Base-by-base conservation (phyloP, 2,888 invertebrate genomes). In the Caenorhabditis sp. region DNA sequence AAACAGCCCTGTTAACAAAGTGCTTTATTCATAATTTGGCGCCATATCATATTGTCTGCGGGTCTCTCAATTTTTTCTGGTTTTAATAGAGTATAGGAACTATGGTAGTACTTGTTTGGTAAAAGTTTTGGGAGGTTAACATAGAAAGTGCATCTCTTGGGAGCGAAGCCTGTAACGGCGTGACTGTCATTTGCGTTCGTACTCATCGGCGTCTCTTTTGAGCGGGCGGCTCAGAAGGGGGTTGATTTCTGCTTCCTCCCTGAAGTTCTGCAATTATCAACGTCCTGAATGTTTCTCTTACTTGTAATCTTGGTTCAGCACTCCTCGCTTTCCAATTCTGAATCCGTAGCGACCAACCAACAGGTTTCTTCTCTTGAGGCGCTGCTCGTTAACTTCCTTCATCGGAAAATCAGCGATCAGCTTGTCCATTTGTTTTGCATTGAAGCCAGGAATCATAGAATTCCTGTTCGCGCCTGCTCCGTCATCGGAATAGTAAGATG, bases 261-360 rank as follows among this genome's bases (percentile, higher is more conserved):
- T 50, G 22, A 18, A 47, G 18, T 47, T 3, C 18, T 47, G 15
- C 13, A 5, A 40, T 15, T 53, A 24, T 26, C 1, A 15, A 0
- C 6, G 0, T n/a, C 47, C 22, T 40, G 20, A 22, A 40, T 13
- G 13, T 8, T 20, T 22, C 50, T 22, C 72, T 72, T 13, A 72
- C 72, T 32, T 44, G 32, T 58, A 37, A 0, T 64, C 56, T 0
- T 60, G 47, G 2, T 58, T 55, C 0, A 13, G 35, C 5, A 26
- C 4, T 2, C 26, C 18, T 4, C 74, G 58, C 15, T 74, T 74
- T 58, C 74, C 74, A 22, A 74, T 65, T 55, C 74, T 62, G 60
- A 74, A 74, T 40, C 74, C 74, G 15, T 74, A 74, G 13, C 74
- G 74, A 35, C 74, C 74, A 4, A 74, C 74, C 9, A 74, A 62